Evolutionary conservation across 2,797 vertebrate genomes (phyloP), one percentile per base, ranked within the genome.

Genomic region (Mastacembelus armatus): DNA sequence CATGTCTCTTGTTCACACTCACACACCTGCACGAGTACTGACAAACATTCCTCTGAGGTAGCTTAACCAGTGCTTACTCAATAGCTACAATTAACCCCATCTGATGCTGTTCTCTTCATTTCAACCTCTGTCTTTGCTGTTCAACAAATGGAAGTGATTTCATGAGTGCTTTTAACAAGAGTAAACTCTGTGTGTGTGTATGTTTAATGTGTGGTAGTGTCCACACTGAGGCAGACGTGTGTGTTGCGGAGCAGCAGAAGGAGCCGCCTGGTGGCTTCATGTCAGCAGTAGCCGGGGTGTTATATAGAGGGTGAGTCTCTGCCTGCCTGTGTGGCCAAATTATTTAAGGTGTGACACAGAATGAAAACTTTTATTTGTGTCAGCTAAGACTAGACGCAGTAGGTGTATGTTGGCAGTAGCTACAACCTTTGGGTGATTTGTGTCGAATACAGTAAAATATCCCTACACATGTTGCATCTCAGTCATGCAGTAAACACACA

Each of bases 301-400:
- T 89, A 29, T 88, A 82, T 27, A 85, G 65, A 83, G 86, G 86
- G 86, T 89, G 86, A 88, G 88, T 89, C 73, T 74, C 63, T 68
- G 74, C 62, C 48, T 71, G 78, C 65, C 65, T 21, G 70, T 57
- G 61, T 22, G 18, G n/a, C 66, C 4, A 32, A 30, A 19, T 12
- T 3, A 6, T 16, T 21, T 26, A 10, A 22, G n/a, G 9, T 66
- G 39, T 70, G 40, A 19, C 24, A 16, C 30, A 6, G 56, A 22
- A 26, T 59, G 30, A 15, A 64, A 19, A 43, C 18, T 0, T 0
- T 0, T 15, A 19, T 54, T 38, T 24, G 19, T 19, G 19, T 19
- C 15, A 32, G 65, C 8, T 21, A 19, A 32, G n/a, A 24, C 19
- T 26, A 15, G 18, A 61, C 19, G 4, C n/a, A 38, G 7, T 39